Base-by-base conservation (phyloP, 37 sponge, comb jelly and placozoan genomes). In the Oscarella lobularis region DNA sequence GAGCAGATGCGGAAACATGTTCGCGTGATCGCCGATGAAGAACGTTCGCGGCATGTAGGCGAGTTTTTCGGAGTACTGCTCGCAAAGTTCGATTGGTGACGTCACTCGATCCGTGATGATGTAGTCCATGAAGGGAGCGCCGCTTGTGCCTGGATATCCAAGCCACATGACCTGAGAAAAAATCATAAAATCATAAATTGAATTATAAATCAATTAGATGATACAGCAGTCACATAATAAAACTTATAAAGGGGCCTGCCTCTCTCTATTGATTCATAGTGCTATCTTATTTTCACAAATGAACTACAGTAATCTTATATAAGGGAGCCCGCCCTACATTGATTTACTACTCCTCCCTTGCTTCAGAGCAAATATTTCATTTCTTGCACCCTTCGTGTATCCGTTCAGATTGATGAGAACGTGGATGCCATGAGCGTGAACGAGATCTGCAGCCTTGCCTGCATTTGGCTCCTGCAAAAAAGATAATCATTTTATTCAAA, bases 1-100 rank as follows among this genome's bases (percentile, higher is more conserved):
- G 40, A 96, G 84, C 29, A 97, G 89, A 73, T 97, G 98, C 2
- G 98, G 94, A 67, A 97, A 97, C 98, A 97, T 97, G 83, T 90
- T 81, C 33, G 81, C 73, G 77, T 97, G 98, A 67, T 97, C 98
- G 0, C 98, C 98, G 0, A 97, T 86, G 80, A 97, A 97, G 89
- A 97, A 97, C 0, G 91, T 88, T 77, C 87, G 71, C 2, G 98
- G 98, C 94, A 97, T 90, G 87, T 84, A 93, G 55, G 98, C 98
- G 29, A 97, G 80, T 72, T 93, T 97, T 85, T 97, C 98, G 3
- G 86, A 83, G 80, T 93, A 97, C 79, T 93, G 98, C 2, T 90
- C 85, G 1, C 90, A 81, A 0, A 88, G 75, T 37, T 97, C 76
- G 9, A 90, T 37, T 0, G 98, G 98, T 1, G 98, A 93, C 1